phyloP scores from a whole-genome alignment of 1,140 invertebrate species.

The Drosophila ficusphila region DNA sequence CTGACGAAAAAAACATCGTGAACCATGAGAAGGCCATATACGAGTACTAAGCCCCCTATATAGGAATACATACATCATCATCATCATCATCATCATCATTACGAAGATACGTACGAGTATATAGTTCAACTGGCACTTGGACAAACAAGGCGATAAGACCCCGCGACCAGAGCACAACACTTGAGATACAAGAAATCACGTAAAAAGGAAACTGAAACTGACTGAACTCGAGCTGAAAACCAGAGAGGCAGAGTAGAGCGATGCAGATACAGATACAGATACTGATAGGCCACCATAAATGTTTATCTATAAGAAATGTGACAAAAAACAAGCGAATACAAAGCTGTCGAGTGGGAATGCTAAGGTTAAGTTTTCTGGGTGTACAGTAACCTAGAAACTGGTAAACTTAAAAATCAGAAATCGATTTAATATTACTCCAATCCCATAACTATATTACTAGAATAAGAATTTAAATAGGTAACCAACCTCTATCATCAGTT shows the following conservation, averaged over 20 bases:
- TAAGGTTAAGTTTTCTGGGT: conserved; percentile 8
- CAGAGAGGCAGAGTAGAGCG: conserved; percentile 18
- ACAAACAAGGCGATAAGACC: conserved; percentile 69
- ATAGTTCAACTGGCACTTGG: conserved; percentile 63
- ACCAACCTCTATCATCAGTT: background rate
- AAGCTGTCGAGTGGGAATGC: background rate
- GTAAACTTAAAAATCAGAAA: background rate
- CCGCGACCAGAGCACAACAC: conserved; percentile 56
- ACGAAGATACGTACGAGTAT: conserved; percentile 37
- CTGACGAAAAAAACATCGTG: conserved; percentile 45
- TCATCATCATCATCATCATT: conserved; percentile 11
- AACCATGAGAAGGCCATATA: conserved; percentile 54
- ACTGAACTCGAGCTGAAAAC: conserved; percentile 27
- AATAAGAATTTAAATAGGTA: too few relatives aligned
- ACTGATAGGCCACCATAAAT: conserved; percentile 56
- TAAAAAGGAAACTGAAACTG: conserved; percentile 51
- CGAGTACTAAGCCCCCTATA: conserved; percentile 51
- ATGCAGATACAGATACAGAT: conserved; percentile 58
- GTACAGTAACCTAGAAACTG: background rate
- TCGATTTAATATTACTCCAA: too few relatives aligned
- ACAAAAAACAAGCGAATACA: conserved; percentile 16
- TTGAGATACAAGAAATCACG: conserved; percentile 73
- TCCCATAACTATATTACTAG: too few relatives aligned
- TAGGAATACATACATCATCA: conserved; percentile 39
- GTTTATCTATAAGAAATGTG: conserved; percentile 57